phyloP scores from a whole-genome alignment of 1,140 invertebrate species.

The Neodiprion pinetum region DNA sequence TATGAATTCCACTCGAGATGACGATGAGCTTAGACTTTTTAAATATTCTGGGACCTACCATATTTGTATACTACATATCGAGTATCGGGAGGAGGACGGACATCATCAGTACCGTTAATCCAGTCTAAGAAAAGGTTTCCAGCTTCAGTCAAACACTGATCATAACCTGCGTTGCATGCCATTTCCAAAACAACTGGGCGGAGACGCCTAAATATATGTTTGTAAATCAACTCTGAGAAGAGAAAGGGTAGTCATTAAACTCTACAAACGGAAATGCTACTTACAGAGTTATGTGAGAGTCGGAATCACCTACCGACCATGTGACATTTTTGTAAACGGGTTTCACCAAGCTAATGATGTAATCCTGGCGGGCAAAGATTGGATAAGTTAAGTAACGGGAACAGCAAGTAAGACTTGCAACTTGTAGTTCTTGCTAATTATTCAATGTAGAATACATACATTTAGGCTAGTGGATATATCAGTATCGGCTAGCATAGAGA shows the following conservation, averaged over 20 bases:
- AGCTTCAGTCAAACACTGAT: slow-evolving; percentile 66
- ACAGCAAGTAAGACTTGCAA: neutral
- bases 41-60: slow-evolving; percentile 58
- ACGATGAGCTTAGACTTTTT: too few species aligned
- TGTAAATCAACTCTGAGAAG: slow-evolving; percentile 30
- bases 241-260: slow-evolving; percentile 9
- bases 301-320: slow-evolving; percentile 64
- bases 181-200: slow-evolving; percentile 66
- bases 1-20: neutral
- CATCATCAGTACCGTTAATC: slow-evolving; percentile 58
- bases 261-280: slow-evolving; percentile 29
- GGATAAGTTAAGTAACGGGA: too few species aligned
- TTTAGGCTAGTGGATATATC: slow-evolving; percentile 66
- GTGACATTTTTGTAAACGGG: slow-evolving; percentile 62
- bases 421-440: slow-evolving; percentile 6
- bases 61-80: slow-evolving; percentile 72
- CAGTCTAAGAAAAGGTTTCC: slow-evolving; percentile 66
- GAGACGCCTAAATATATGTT: slow-evolving; percentile 58
- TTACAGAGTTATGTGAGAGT: slow-evolving; percentile 68
- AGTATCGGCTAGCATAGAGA: slow-evolving; percentile 67
- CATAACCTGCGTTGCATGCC: slow-evolving; percentile 67
- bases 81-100: slow-evolving; percentile 71
- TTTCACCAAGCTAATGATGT: slow-evolving; percentile 62
- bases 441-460: slow-evolving; percentile 50
- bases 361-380: slow-evolving; percentile 45